Evolutionary conservation across 2,113 vertebrate species (phyloP), one percentile per base, ranked within the genome.

Genomic region (Cyprinodon tularosa): DNA sequence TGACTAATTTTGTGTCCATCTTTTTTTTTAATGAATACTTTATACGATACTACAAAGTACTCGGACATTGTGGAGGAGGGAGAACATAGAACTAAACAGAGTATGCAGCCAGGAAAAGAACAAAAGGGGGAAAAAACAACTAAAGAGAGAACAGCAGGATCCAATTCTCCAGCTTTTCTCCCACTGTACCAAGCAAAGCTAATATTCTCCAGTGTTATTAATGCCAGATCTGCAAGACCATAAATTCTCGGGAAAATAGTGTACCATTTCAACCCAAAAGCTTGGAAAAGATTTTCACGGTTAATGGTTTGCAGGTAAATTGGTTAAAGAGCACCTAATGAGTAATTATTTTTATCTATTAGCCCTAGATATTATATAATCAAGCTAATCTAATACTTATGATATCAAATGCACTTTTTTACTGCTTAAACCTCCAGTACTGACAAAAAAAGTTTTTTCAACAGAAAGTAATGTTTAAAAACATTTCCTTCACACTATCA

Each of bases 231-330:
- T 66, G 45, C 68, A 71, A 76, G 66, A 78, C 47, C 67, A 73
- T 85, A 81, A 86, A 88, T 88, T 80, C 74, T 68, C 38, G 50
- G 74, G 66, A 80, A 83, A 76, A 68, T 72, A 64, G 13, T 72
- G 71, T 53, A 72, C 67, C 62, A 68, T 74, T 81, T 71, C 29
- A 29, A 77, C 36, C 78, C 77, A 71, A 67, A 39, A 72, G 74
- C 78, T 77, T 45, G 12, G 20, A 57, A 50, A 74, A 62, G 15
- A 66, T 72, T 78, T 76, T 68, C 15, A 50, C 66, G 74, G 74
- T 44, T 66, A 12, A 71, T 73, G 71, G 80, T 84, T 80, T 76
- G 22, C 81, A 62, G 40, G 0, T 17, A 44, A 76, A 69, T 42
- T 47, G 53, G 48, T 84, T 80, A 53, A 84, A 75, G 77, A 22